Evolutionary conservation across 2,888 invertebrate genomes (phyloP).

Genomic region (Carpatolechia fugitivella): DNA sequence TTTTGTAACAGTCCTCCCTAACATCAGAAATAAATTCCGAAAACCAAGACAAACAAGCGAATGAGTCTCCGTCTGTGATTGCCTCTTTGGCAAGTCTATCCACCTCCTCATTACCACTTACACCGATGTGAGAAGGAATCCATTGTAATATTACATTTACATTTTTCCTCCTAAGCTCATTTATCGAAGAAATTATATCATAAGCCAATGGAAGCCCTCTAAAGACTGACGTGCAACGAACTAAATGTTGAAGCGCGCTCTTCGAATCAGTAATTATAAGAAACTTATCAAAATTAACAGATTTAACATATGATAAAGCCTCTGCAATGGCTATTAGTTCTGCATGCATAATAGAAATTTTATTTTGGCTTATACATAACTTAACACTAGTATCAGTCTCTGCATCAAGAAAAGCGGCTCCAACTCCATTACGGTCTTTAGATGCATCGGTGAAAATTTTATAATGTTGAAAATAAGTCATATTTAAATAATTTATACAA

Average conservation of each 20-base stretch:
- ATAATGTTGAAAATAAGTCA: too few species aligned
- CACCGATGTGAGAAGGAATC: constrained; percentile 14
- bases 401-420: constrained; percentile 19
- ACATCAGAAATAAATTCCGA: too few species aligned
- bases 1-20: too few species aligned
- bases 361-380: constrained; percentile 5
- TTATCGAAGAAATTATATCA: neutral
- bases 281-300: neutral
- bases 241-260: constrained; percentile 4
- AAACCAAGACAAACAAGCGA: neutral
- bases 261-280: constrained; percentile 18
- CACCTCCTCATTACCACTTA: constrained; percentile 9
- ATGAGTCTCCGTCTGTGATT: neutral
- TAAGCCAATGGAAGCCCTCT: constrained; percentile 9
- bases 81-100: constrained; percentile 5
- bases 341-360: constrained; percentile 19
- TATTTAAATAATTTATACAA: too few species aligned
- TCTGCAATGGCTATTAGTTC: constrained; percentile 21
- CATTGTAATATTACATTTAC: constrained; percentile 10
- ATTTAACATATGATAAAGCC: constrained; percentile 14
- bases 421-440: constrained; percentile 8
- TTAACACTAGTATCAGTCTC: neutral
- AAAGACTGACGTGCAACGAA: neutral
- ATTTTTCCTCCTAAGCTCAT: neutral
- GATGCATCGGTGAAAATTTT: constrained; percentile 23